Base-by-base conservation (phyloP, 2,888 invertebrate species). In the Seira musarum region DNA sequence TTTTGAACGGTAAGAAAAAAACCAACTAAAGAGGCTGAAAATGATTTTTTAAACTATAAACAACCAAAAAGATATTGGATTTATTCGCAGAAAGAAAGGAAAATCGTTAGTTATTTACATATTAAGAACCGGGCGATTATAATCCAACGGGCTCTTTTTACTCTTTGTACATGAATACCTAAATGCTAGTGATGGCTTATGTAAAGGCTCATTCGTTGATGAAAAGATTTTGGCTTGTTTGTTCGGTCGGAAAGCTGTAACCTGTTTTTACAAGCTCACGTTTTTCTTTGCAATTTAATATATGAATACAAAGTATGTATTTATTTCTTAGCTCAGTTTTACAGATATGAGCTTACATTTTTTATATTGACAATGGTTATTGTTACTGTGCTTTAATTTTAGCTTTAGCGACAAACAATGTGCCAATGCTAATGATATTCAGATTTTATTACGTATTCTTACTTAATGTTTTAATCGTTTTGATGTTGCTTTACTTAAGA, bases 21-120 rank as follows among this genome's bases (percentile, higher is more conserved):
- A 53, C 61, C 8, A 63, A 72, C 67, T 72, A 35, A 79, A 67
- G 79, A 79, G 79, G 79, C 79, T 79, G 79, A 79, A 61, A 72
- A 15, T 6, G 24, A 24, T 63, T 63, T 24, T 21, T 63, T n/a
- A n/a, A n/a, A 40, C 40, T 40, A 40, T 5, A 13, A 40, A 40
- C 40, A 40, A 8, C 40, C 13, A 40, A 5, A 40, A n/a, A n/a
- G n/a, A 63, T 63, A 40, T 8, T 40, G 40, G 40, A 40, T 40
- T 40, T 40, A 40, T 40, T 40, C 40, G 40, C 40, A 40, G 40
- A 40, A 5, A 13, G 40, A 40, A 13, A 40, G n/a, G n/a, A n/a
- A 13, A 40, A 40, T 40, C 40, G 40, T 13, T 40, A 40, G 40
- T 40, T 40, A 40, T 40, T 40, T 40, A 40, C 13, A 40, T n/a